These are phyloP conservation scores for Akabosia matsudoensis DNA, from an alignment of 1,140 invertebrate genomes.

Conservation along the genomic window DNA sequence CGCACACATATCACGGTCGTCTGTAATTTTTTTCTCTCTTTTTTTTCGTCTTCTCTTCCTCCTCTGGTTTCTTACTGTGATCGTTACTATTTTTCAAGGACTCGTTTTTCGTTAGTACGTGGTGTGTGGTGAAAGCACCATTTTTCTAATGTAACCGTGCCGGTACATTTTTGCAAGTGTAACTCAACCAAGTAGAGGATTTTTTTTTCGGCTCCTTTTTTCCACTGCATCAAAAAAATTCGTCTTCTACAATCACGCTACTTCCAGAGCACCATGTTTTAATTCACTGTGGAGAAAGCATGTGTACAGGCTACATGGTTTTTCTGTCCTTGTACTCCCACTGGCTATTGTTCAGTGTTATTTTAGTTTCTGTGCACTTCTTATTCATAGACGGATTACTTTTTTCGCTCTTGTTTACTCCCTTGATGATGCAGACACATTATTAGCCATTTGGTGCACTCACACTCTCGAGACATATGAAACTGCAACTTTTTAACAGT, in stretches of 20 bases:
- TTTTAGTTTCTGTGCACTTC: not conserved
- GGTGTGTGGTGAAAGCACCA: not conserved
- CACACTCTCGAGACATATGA: too few relatives aligned
- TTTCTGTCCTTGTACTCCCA: constrained; percentile 18
- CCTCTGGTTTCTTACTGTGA: not conserved
- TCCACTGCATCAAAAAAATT: constrained; percentile 17
- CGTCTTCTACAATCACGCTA: constrained; percentile 19
- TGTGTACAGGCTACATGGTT: too few relatives aligned
- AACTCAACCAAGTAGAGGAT: too few relatives aligned
- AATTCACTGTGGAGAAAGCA: too few relatives aligned
- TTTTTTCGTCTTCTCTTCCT: too few relatives aligned
- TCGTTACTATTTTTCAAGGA: constrained; percentile 21
- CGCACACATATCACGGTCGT: constrained; percentile 8
- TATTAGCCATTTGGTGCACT: too few relatives aligned
- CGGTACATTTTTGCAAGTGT: not conserved
- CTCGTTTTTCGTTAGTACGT: not conserved
- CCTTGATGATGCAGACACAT: too few relatives aligned
- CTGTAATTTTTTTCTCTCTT: too few relatives aligned
- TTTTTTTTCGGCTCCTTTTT: not conserved
- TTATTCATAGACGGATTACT: not conserved
- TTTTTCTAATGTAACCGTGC: not conserved
- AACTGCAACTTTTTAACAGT: too few relatives aligned
- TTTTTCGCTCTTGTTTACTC: too few relatives aligned
- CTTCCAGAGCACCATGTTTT: not conserved
- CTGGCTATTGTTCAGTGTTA: constrained; percentile 11